Base-by-base conservation (phyloP, 2,113 vertebrate genomes). In the Apteryx mantelli region DNA sequence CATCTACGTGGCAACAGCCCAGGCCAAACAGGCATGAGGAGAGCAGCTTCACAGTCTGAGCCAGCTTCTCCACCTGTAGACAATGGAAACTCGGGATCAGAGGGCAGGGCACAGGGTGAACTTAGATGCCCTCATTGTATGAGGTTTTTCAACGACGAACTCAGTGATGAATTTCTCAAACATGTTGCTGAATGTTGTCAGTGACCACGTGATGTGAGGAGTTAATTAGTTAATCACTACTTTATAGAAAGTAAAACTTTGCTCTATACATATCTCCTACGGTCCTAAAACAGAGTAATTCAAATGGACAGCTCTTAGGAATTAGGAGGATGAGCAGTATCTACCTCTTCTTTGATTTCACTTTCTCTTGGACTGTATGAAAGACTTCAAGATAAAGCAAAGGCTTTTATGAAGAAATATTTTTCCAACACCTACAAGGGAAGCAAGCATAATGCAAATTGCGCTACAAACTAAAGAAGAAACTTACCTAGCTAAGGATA, bases 61-160 rank as follows among this genome's bases (percentile, higher is more conserved):
- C 66, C 95, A 42, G 44, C 50, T 36, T 96, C 96, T 65, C 15
- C 84, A 8, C 68, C 97, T 3, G 75, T 5, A 2, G 89, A 98
- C 26, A 89, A 21, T 11, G 92, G 97, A 71, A 89, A 78, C 50
- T 21, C 64, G 0, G 87, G 64, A n/a, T 7, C 55, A 0, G 95
- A 98, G 20, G 71, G 30, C 46, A 94, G 95, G 19, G 98, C 96
- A 5, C 96, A 98, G 76, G 98, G 98, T 5, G 98, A 99, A 70
- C 97, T 99, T 2, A 98, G 99, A 97, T 99, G 99, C 68, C 99
- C 99, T 2, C 98, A 97, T 1, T 99, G 99, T 88, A 96, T 98
- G 77, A 97, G 92, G 86, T 97, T 95, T 55, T 99, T 99, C 86
- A 93, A 93, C 0, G 99, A 99, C 17, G 97, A 97, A 52, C 98